These are phyloP conservation scores for Homalodisca vitripennis DNA, from an alignment of 1,140 invertebrate species.

Conservation along the genomic window DNA sequence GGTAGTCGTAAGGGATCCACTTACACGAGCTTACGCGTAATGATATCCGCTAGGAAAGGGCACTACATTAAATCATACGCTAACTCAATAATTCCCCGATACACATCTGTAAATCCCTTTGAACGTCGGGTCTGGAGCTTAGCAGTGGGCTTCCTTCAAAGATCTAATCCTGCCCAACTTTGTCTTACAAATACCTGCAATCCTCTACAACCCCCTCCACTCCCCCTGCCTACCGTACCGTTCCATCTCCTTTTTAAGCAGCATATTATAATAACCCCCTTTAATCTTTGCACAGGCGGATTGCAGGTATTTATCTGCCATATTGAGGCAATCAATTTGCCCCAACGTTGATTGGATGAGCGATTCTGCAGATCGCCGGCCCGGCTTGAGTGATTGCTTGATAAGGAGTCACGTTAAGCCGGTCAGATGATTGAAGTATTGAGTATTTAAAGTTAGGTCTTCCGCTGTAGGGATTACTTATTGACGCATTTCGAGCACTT, in stretches of 20 bases:
- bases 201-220: neutral
- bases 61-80: constrained; percentile 34
- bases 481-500: too few relatives aligned
- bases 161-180: constrained; percentile 16
- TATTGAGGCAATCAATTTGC: constrained; percentile 17
- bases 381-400: too few relatives aligned
- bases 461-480: too few relatives aligned
- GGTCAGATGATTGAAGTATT: too few relatives aligned
- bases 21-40: constrained; percentile 31
- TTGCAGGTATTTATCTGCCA: constrained; percentile 13
- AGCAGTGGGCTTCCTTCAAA: constrained; percentile 28
- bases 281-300: constrained; percentile 21
- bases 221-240: neutral
- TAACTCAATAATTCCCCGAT: constrained; percentile 35
- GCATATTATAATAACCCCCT: constrained; percentile 19
- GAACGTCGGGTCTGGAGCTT: constrained; percentile 23
- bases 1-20: neutral
- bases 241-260: constrained; percentile 10
- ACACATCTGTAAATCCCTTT: constrained; percentile 35
- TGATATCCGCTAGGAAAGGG: constrained; percentile 33
- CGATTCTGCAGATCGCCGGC: too few relatives aligned
- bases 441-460: too few relatives aligned
- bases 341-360: neutral
- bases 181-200: constrained; percentile 15
- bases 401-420: too few relatives aligned